These are phyloP conservation scores for Pitta sordida DNA, from an alignment of 2,113 vertebrate species.

Conservation along the genomic window DNA sequence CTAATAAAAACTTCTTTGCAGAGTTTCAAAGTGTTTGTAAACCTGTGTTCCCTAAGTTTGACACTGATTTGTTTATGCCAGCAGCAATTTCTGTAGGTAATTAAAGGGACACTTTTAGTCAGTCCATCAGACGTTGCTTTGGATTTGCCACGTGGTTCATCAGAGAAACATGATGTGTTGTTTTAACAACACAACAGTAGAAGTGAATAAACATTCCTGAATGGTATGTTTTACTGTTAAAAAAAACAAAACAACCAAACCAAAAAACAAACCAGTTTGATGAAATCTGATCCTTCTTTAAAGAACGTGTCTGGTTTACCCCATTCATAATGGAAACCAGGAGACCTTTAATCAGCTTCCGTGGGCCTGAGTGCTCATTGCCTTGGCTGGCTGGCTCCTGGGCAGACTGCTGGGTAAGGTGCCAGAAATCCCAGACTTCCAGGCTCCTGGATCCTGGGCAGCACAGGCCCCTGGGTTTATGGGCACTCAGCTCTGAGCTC, in stretches of 20 bases:
- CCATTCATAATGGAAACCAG: background rate
- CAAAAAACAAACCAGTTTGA: background rate
- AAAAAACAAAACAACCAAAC: background rate
- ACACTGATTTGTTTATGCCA: background rate
- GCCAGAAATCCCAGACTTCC: slow-evolving; percentile 27
- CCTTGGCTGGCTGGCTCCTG: background rate
- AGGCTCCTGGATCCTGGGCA: slow-evolving; percentile 30
- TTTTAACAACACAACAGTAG: background rate
- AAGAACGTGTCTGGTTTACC: background rate
- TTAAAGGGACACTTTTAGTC: slow-evolving; percentile 8
- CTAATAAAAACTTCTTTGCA: background rate
- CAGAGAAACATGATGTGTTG: background rate
- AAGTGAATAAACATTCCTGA: background rate
- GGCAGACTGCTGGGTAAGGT: background rate
- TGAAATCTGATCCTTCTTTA: background rate
- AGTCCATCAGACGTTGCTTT: background rate
- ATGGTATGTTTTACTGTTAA: background rate
- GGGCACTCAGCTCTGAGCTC: background rate
- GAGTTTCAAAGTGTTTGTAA: background rate
- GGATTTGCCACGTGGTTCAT: background rate
- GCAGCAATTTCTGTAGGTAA: background rate
- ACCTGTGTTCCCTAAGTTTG: background rate
- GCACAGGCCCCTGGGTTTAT: background rate
- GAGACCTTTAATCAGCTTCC: slow-evolving; percentile 5
- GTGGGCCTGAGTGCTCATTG: background rate